Base-by-base conservation (phyloP, 2,113 vertebrate genomes). In the Rafetus swinhoei region DNA sequence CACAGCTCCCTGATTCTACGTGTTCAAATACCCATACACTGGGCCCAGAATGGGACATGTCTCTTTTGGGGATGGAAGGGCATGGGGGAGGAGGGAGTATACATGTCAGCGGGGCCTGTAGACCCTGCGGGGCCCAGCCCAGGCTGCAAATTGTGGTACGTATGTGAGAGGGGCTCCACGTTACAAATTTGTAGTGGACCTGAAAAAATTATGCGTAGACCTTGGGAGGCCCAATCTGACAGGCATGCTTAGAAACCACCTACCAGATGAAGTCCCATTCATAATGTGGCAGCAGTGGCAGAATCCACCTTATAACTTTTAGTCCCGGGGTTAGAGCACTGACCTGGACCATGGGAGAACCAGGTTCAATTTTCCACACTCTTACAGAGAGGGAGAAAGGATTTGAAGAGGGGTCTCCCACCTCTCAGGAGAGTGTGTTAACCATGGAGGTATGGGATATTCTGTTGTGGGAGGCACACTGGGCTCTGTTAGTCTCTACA, bases 1-100 rank as follows among this genome's bases (percentile, higher is more conserved):
- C 19, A 12, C 19, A 35, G 5, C 1, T 0, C 2, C 3, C 4
- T 56, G 0, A 81, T 88, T 65, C 45, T 76, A 27, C 2, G 7
- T 3, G 55, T 18, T 72, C 32, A 72, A n/a, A 35, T 72, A 16
- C 16, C n/a, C 32, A 35, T 69, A 15, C 19, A 7, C 16, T 18
- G 18, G 18, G 65, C 65, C n/a, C 65, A 21, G 18, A 72, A n/a
- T n/a, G 32, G 16, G 18, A 16, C 32, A n/a, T 69, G 18, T 69
- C 8, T 21, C 35, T 69, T 69, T 16, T 35, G 65, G 10, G 53
- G 53, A 14, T 54, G 53, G 10, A 45, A 45, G 45, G 45, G 45
- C 5, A 45, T 54, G 53, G 53, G 10, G 53, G 53, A 14, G 53
- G 14, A 14, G 53, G 53, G 53, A 54, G 53, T 54, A 14, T 12